Conservation (phyloP, 2,113 vertebrate genomes). For the Macquaria ambigua region DNA sequence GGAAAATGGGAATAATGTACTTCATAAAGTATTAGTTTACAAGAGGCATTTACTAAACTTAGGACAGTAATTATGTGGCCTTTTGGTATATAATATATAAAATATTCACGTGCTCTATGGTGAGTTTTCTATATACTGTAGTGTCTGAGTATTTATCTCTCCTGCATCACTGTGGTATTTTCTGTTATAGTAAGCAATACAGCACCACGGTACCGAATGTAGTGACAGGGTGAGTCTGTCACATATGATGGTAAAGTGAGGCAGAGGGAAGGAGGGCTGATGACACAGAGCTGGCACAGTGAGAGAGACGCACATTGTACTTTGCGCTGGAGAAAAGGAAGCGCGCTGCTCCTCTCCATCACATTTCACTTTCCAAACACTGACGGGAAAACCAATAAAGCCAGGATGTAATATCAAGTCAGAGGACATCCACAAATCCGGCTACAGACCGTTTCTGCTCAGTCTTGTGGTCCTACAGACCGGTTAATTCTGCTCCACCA, state of each 20-base stretch:
- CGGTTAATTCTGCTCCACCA: slow-evolving; percentile 17
- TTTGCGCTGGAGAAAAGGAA: slow-evolving; percentile 36
- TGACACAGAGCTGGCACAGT: slow-evolving; percentile 52
- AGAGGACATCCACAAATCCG: not conserved
- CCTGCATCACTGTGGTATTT: not conserved
- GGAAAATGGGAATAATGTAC: not conserved
- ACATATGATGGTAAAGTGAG: slow-evolving; percentile 37
- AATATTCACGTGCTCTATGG: not conserved
- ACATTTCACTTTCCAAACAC: slow-evolving; percentile 61
- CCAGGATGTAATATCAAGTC: slow-evolving; percentile 66
- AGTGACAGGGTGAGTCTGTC: slow-evolving; percentile 33
- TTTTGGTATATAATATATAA: not conserved
- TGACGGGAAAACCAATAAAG: slow-evolving; percentile 29
- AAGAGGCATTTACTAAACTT: not conserved
- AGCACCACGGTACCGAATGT: not conserved
- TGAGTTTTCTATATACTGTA: not conserved
- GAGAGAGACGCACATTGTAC: slow-evolving; percentile 62
- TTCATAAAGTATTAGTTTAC: not conserved
- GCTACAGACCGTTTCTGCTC: not conserved
- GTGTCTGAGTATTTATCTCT: not conserved
- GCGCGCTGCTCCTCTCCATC: slow-evolving; percentile 53
- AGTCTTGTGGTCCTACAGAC: not conserved
- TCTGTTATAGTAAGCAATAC: not conserved
- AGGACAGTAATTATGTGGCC: not conserved
- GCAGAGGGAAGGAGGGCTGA: slow-evolving; percentile 63